Evolutionary conservation across 2,113 vertebrate genomes (phyloP), one percentile per base, ranked within the genome.

Genomic region (Chroicocephalus ridibundus): DNA sequence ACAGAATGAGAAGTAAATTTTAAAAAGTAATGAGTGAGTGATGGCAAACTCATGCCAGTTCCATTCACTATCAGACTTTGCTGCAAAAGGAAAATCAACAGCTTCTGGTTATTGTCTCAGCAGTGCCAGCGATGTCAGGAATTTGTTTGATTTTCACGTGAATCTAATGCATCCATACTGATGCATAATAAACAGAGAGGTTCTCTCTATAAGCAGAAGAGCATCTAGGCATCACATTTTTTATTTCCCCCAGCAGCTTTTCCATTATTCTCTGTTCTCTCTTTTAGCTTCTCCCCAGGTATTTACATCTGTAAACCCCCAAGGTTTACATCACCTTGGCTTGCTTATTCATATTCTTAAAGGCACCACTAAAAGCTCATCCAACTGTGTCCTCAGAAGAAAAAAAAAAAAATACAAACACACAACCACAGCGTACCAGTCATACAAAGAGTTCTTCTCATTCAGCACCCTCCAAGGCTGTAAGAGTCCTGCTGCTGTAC

Each of bases 1-100:
- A 42, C 12, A 86, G 60, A 69, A 46, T 44, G 55, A 94, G 61
- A 93, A 96, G 46, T 62, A 96, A 83, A 94, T 93, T 94, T 82
- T 20, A 68, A 68, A 64, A 94, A 94, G 81, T 61, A 90, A 74
- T 9, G 36, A 77, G 38, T 26, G 76, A 90, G 49, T 58, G 76
- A 82, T n/a, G 14, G 69, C 13, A 88, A 88, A 79, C 31, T 52
- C 47, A 70, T 5, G 14, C 49, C 54, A 93, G 44, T 29, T 46
- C 76, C n/a, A 49, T 55, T 85, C 57, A 40, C 66, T 52, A 34
- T 57, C 75, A 88, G 51, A 70, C 47, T 82, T n/a, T 12, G 2
- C 38, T 92, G 38, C 69, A 93, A 79, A 92, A 93, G 19, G 13
- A 82, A 70, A 69, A 54, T 11, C 49, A 95, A 52, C 46, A 60